A percentile compares a stretch with the other conserved stretches of the same genome.
phyloP scores from a whole-genome alignment of 2,888 invertebrate species.

The Clitarchus hookeri region DNA sequence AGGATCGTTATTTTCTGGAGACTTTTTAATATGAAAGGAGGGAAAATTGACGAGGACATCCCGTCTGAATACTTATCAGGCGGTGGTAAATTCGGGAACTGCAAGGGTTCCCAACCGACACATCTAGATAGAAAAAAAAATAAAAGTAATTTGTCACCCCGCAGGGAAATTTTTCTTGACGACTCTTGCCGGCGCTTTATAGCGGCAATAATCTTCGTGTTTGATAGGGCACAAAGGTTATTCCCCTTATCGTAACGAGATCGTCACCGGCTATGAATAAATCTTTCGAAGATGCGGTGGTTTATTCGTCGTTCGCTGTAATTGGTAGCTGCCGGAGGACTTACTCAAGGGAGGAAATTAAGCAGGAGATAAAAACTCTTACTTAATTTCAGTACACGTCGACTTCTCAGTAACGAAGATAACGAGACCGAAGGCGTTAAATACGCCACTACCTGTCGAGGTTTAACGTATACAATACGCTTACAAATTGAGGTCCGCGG shows the following conservation, averaged over 20 bases:
- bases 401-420: no score
- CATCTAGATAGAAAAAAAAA: neutral
- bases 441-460: no score
- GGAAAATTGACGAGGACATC: neutral
- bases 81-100: neutral
- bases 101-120: neutral
- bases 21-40: constrained; percentile 6
- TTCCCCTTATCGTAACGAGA: neutral
- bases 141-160: neutral
- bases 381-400: no score
- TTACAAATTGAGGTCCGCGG: no score
- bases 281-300: neutral
- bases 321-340: neutral
- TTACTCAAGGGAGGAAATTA: neutral
- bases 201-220: neutral
- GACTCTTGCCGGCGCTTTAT: neutral
- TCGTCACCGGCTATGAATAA: neutral
- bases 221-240: constrained; percentile 14
- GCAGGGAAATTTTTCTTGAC: constrained; percentile 8
- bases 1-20: neutral
- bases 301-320: neutral
- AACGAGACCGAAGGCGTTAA: no score
- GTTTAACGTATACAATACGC: no score
- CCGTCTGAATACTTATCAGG: neutral
- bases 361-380: neutral